Conservation (phyloP, 2,113 vertebrate genomes). For the Lepus timidus region DNA sequence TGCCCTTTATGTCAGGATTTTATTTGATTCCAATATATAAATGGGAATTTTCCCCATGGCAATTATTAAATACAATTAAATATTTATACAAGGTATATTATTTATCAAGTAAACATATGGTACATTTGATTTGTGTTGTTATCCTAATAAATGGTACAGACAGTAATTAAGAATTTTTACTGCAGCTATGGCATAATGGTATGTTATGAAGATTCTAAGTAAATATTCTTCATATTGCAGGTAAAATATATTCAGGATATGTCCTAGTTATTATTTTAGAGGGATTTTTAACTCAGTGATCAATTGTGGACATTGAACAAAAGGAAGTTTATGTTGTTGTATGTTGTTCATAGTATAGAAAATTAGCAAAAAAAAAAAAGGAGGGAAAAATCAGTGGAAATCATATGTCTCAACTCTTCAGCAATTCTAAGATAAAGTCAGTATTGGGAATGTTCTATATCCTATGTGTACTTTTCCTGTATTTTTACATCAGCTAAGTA, state of each 20-base stretch:
- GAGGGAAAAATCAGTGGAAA: neutral
- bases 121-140: neutral
- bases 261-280: neutral
- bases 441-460: neutral
- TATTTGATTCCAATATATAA: constrained; percentile 28
- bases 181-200: neutral
- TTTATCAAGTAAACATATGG: neutral
- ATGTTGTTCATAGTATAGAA: neutral
- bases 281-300: neutral
- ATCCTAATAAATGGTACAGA: neutral
- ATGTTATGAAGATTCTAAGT: neutral
- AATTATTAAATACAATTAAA: neutral
- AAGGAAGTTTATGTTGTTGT: neutral
- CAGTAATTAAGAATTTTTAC: neutral
- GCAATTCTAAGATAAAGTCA: neutral
- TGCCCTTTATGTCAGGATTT: neutral
- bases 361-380: neutral
- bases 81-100: neutral
- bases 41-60: neutral
- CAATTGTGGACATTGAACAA: neutral
- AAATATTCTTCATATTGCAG: neutral
- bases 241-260: neutral
- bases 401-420: neutral
- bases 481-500: neutral
- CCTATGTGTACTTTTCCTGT: neutral